These are phyloP conservation scores for Steatocranus sp. DNA, from an alignment of 2,797 vertebrate genomes.

Conservation along the genomic window DNA sequence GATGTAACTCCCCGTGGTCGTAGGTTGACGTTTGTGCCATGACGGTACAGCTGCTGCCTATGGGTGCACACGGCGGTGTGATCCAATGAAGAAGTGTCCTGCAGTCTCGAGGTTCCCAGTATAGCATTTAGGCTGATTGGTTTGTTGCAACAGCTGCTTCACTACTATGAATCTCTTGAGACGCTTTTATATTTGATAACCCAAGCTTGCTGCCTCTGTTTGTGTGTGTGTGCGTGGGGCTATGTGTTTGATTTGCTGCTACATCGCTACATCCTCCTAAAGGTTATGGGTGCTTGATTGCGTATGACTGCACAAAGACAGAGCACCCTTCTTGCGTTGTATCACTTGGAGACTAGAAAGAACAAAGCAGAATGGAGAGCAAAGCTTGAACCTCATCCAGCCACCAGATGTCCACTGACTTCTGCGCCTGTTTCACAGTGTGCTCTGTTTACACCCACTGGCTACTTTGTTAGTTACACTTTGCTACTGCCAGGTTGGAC, in stretches of 20 bases:
- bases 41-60: background rate
- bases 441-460: background rate
- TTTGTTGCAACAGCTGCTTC: conserved; percentile 37
- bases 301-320: background rate
- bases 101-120: conserved; percentile 27
- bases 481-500: background rate
- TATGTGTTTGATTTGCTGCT: conserved; percentile 9
- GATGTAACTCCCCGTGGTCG: background rate
- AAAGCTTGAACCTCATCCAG: background rate
- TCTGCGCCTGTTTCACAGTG: background rate
- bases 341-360: background rate
- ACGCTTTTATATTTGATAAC: background rate
- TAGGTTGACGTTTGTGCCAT: background rate
- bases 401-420: background rate
- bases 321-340: background rate
- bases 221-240: background rate
- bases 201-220: conserved; percentile 21
- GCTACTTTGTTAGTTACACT: background rate
- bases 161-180: background rate
- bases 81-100: conserved; percentile 21
- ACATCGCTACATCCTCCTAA: background rate
- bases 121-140: conserved; percentile 36
- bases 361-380: background rate
- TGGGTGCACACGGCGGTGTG: conserved; percentile 6
- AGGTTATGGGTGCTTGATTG: conserved; percentile 23